Conservation (phyloP, 2,888 invertebrate species). For the Agonopterix arenella region DNA sequence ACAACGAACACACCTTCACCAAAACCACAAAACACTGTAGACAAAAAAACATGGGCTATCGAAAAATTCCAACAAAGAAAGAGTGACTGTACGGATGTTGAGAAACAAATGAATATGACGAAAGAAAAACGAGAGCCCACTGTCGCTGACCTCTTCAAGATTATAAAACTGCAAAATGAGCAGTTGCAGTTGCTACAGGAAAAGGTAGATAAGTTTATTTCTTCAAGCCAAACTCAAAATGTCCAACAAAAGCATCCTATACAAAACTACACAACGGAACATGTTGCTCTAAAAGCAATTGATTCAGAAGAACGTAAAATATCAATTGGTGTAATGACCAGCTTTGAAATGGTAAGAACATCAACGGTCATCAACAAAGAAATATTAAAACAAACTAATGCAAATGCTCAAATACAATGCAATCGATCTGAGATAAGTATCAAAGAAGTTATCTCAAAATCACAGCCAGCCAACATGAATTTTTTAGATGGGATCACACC, state of each 20-base stretch:
- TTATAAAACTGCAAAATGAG: slow-evolving; percentile 81
- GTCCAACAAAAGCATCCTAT: slow-evolving; percentile 25
- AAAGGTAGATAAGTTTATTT: slow-evolving; percentile 78
- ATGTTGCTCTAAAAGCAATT: slow-evolving; percentile 44
- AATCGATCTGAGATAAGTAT: slow-evolving; percentile 63
- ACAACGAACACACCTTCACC: background rate
- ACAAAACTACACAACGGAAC: slow-evolving; percentile 42
- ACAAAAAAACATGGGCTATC: slow-evolving; percentile 54
- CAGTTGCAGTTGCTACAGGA: slow-evolving; percentile 79
- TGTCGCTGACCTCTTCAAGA: slow-evolving; percentile 77
- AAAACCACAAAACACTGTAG: slow-evolving; percentile 38
- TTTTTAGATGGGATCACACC: slow-evolving; percentile 64
- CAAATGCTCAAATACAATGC: slow-evolving; percentile 60
- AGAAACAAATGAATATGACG: slow-evolving; percentile 38
- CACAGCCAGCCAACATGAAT: slow-evolving; percentile 46
- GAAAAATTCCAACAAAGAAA: slow-evolving; percentile 51
- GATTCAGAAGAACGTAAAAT: slow-evolving; percentile 69
- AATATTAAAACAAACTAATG: slow-evolving; percentile 39
- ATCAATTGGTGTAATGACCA: slow-evolving; percentile 84
- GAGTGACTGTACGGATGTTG: slow-evolving; percentile 35
- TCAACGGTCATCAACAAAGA: slow-evolving; percentile 67
- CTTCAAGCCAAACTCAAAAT: slow-evolving; percentile 26
- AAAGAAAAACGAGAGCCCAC: slow-evolving; percentile 72
- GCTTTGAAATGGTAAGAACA: slow-evolving; percentile 79
- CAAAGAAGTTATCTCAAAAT: slow-evolving; percentile 49